Percentiles rank a stretch among this genome's conserved stretches.
These are phyloP conservation scores for Struthidea cinerea DNA, from an alignment of 2,113 vertebrate genomes.

Conservation along the genomic window DNA sequence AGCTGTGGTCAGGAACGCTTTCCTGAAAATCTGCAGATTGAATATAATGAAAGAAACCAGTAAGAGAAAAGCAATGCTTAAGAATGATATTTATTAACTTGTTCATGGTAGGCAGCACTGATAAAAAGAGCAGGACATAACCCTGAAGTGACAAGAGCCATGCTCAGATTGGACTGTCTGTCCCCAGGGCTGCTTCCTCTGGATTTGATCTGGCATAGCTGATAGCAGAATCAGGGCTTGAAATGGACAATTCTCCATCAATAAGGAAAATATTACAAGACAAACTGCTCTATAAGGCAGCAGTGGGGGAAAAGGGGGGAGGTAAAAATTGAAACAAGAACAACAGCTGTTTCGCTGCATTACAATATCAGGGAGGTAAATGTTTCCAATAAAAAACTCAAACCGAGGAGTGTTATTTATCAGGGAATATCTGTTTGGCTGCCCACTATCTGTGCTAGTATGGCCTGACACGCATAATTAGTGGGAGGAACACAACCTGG, in stretches of 20 bases:
- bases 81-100: not conserved
- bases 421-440: not conserved
- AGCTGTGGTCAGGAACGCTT: not conserved
- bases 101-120: not conserved
- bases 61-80: not conserved
- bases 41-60: not conserved
- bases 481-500: not conserved
- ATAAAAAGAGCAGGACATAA: not conserved
- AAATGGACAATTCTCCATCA: conserved; percentile 25
- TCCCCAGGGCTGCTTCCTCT: not conserved
- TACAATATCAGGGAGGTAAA: not conserved
- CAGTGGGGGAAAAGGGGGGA: fast-evolving
- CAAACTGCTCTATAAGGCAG: not conserved
- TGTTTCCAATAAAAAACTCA: not conserved
- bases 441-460: not conserved
- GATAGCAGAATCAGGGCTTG: not conserved
- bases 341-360: not conserved
- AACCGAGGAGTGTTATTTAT: not conserved
- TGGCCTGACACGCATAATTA: not conserved
- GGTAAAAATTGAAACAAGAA: conserved; percentile 1
- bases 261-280: not conserved
- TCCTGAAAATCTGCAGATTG: not conserved
- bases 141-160: not conserved
- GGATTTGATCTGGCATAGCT: not conserved
- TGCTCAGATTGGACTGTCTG: not conserved